Percentiles rank a stretch among this genome's conserved stretches.
phyloP scores from a whole-genome alignment of 2,888 invertebrate species.

The Euproctis similis region DNA sequence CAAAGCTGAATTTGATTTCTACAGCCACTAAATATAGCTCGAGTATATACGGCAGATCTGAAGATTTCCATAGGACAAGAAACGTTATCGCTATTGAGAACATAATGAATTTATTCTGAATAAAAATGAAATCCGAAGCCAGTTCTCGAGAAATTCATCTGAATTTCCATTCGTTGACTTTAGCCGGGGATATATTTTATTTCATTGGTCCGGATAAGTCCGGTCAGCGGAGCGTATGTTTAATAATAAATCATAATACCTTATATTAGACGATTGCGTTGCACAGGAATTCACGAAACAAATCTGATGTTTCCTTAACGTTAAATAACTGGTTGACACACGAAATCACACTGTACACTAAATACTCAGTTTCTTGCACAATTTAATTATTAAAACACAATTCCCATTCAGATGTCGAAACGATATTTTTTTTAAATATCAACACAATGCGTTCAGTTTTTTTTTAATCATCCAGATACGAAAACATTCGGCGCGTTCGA shows the following conservation, averaged over 20 bases:
- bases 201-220: conserved; percentile 15
- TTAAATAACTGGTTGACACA: conserved; percentile 19
- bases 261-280: conserved; percentile 29
- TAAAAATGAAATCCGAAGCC: no score
- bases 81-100: no score
- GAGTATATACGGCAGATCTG: no score
- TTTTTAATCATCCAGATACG: conserved; percentile 22
- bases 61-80: no score
- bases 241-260: conserved; percentile 32
- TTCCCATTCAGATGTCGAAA: conserved; percentile 16
- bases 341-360: conserved; percentile 25
- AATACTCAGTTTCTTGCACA: conserved; percentile 19
- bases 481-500: conserved; percentile 29
- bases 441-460: conserved; percentile 25
- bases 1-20: no score
- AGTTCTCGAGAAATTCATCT: no score
- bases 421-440: conserved; percentile 19
- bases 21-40: no score
- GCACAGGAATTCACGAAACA: conserved; percentile 24
- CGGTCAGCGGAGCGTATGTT: conserved; percentile 17
- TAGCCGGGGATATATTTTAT: conserved; percentile 25
- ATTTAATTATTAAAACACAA: no score
- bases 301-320: conserved; percentile 27
- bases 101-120: no score
- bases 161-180: no score